Evolutionary conservation across 2,888 invertebrate genomes (phyloP).

Genomic region (Hirtodrosophila duncani): DNA sequence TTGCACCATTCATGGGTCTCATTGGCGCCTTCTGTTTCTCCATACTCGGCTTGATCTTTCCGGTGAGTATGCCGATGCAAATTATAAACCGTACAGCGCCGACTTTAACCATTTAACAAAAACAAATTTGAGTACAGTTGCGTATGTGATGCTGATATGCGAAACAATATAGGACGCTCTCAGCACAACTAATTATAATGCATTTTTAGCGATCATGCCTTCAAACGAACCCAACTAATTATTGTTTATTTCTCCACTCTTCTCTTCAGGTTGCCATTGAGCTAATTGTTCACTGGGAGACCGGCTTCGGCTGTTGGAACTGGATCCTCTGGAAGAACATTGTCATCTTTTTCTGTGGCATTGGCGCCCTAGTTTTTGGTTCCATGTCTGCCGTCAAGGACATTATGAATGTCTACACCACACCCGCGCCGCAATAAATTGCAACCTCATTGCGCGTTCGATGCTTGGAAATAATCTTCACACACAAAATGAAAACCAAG

Average conservation of each 20-base stretch:
- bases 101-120: too few species aligned
- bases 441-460: not conserved
- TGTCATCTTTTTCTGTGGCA: slow-evolving; percentile 85
- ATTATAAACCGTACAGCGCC: not conserved
- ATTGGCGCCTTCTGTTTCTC: slow-evolving; percentile 97
- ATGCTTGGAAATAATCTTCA: slow-evolving; percentile 6
- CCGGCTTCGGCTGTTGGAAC: slow-evolving; percentile 85
- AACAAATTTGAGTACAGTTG: too few species aligned
- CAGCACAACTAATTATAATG: not conserved
- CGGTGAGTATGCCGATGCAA: slow-evolving; percentile 78
- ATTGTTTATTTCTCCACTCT: not conserved
- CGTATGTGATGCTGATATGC: too few species aligned
- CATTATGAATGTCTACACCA: slow-evolving; percentile 79
- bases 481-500: slow-evolving; percentile 31
- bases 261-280: slow-evolving; percentile 84
- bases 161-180: too few species aligned
- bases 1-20: slow-evolving; percentile 92
- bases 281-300: slow-evolving; percentile 90
- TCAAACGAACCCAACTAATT: slow-evolving; percentile 46
- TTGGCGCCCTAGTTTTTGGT: slow-evolving; percentile 90
- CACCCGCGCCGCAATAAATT: slow-evolving; percentile 33
- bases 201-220: not conserved
- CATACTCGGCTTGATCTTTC: slow-evolving; percentile 92
- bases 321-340: slow-evolving; percentile 90
- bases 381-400: slow-evolving; percentile 83